Evolutionary conservation across 2,888 invertebrate genomes (phyloP), one percentile per base, ranked within the genome.

Genomic region (Drosophila atripex): DNA sequence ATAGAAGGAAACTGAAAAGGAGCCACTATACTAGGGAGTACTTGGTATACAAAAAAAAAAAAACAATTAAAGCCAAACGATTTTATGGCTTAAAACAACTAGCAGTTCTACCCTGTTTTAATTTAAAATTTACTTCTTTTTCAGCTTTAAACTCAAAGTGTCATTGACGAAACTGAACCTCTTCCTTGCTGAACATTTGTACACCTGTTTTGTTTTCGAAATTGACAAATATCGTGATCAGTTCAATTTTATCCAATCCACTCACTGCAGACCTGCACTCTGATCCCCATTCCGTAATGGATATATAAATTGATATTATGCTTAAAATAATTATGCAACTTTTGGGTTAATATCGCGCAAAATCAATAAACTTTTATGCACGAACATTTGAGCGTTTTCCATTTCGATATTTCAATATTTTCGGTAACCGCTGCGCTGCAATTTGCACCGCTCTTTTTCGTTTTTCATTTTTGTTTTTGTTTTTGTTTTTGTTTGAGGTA

Each of bases 341-440:
- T 28, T 52, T 30, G 53, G 54, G 56, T 28, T 75, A 75, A 74
- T 75, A 75, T 75, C 75, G 71, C 71, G 54, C 70, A 76, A 86
- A 85, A 82, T 85, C 87, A 86, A 86, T 84, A 85, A 84, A 82
- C 77, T 73, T 82, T 70, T 75, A 82, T 86, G 78, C 65, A 55
- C 73, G 76, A 71, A 68, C 76, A 63, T 78, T 72, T 60, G 58
- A 57, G 71, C 71, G 76, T 75, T 61, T 61, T 58, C 60, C 47
- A 58, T 61, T 61, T 61, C 60, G 60, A 58, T 61, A 77, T 73
- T 83, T 86, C 80, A 78, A 85, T 78, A 72, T 61, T 68, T 59
- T 59, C 66, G 39, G 14, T 69, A 25, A 66, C 71, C 75, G 59
- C 69, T 63, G 23, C 63, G 41, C 18, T 73, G 74, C 82, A 79